Percentiles rank a stretch among this genome's conserved stretches.
These are phyloP conservation scores for Ips nitidus DNA, from an alignment of 1,140 invertebrate genomes.

Conservation along the genomic window DNA sequence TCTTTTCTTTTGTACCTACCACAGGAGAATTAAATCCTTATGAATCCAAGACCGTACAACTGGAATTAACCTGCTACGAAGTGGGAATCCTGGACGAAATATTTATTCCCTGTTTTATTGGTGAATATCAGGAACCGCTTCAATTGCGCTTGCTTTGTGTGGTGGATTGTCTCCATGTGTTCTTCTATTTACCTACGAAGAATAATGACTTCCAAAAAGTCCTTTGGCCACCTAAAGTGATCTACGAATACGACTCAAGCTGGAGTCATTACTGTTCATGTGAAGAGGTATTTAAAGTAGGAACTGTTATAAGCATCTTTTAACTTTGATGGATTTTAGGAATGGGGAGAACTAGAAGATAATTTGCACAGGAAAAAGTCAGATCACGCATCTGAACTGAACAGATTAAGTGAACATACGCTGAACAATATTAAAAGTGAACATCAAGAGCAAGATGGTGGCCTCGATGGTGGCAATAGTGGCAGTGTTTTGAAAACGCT, in stretches of 20 bases:
- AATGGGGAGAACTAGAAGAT: conserved; percentile 13
- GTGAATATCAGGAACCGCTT: conserved; percentile 30
- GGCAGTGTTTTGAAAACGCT: conserved; percentile 3
- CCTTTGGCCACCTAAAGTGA: conserved; percentile 42
- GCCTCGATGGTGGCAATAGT: background rate
- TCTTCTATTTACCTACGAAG: conserved; percentile 40
- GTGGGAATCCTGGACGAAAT: conserved; percentile 42
- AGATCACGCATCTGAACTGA: background rate
- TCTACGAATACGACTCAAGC: conserved; percentile 27
- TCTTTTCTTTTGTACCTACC: background rate
- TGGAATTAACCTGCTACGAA: conserved; percentile 35
- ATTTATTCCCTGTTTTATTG: conserved; percentile 43
- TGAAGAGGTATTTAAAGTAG: conserved; percentile 21
- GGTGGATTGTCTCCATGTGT: conserved; percentile 39
- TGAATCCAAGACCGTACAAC: conserved; percentile 27
- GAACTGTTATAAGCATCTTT: conserved; percentile 14
- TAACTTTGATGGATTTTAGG: conserved; percentile 2
- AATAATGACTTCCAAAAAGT: conserved; percentile 30
- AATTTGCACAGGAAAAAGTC: background rate
- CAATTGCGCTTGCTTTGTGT: conserved; percentile 39
- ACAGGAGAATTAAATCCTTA: conserved; percentile 19
- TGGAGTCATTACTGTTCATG: conserved; percentile 27
- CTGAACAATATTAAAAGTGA: conserved; percentile 6
- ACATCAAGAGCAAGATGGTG: background rate
- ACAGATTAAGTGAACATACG: conserved; percentile 7